phyloP scores from a whole-genome alignment of 2,888 invertebrate genomes.

The Monoplex corrugatus region DNA sequence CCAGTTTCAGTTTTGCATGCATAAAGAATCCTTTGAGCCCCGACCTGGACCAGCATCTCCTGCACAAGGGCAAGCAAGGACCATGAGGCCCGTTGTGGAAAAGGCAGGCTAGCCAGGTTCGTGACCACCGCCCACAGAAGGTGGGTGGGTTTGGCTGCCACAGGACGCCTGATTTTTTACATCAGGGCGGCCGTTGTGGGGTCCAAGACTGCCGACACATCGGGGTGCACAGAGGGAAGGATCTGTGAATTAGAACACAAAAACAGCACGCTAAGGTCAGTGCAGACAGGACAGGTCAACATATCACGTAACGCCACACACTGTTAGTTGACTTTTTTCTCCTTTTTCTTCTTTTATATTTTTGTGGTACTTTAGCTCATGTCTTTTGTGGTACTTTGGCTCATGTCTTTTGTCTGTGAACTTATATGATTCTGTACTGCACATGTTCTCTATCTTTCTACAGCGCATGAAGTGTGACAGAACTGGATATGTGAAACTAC shows the following conservation, averaged over 20 bases:
- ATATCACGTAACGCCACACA: conserved; percentile 23
- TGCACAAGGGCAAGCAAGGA: conserved; percentile 21
- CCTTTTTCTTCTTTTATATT: too few species aligned
- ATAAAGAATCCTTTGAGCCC: background rate
- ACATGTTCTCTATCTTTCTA: too few species aligned
- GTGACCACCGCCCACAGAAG: conserved; percentile 46
- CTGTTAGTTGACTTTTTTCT: too few species aligned
- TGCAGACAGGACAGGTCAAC: background rate
- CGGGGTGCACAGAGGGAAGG: conserved; percentile 53
- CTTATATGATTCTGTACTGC: too few species aligned
- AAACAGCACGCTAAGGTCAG: conserved; percentile 33
- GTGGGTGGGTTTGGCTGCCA: conserved; percentile 43
- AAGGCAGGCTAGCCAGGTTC: conserved; percentile 12
- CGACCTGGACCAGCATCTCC: background rate
- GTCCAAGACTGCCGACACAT: conserved; percentile 58
- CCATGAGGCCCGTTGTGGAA: conserved; percentile 20
- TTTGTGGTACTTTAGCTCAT: too few species aligned
- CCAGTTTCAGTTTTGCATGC: conserved; percentile 23
- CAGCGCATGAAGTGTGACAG: too few species aligned
- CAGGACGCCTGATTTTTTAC: conserved; percentile 49
- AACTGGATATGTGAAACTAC: too few species aligned
- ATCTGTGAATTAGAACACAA: conserved; percentile 60
- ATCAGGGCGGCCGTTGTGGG: conserved; percentile 55
- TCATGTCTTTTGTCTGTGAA: too few species aligned
- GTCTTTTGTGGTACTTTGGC: too few species aligned